A percentile compares a stretch with the other conserved stretches of the same genome.
Evolutionary conservation across 2,797 vertebrate genomes (phyloP).

Genomic region (Gymnoscopelus braueri): DNA sequence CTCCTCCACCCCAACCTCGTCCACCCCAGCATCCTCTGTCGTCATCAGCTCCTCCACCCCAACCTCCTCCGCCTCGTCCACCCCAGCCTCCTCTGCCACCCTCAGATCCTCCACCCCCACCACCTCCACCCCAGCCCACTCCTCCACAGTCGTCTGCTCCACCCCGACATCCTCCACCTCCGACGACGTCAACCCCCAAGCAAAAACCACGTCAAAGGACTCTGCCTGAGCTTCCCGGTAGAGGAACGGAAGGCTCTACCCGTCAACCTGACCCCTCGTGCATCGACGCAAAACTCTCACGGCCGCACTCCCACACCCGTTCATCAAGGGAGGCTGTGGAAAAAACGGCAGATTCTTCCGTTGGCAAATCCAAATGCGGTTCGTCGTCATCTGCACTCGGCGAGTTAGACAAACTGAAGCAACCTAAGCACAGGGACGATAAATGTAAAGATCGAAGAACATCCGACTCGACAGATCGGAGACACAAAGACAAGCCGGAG

Average conservation of each 20-base stretch:
- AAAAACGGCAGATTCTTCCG: conserved; percentile 28
- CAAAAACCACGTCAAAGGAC: conserved; percentile 7
- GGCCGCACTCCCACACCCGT: conserved; percentile 19
- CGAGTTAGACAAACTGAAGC: background rate
- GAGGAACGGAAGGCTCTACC: conserved; percentile 27
- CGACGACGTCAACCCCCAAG: conserved; percentile 3
- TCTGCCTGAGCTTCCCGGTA: conserved; percentile 27
- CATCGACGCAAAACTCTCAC: conserved; percentile 15
- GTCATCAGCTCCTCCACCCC: conserved; percentile 21
- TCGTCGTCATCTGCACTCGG: conserved; percentile 10
- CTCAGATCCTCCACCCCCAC: conserved; percentile 10
- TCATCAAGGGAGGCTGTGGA: conserved; percentile 37
- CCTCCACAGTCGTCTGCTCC: too few species aligned
- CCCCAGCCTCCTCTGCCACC: background rate
- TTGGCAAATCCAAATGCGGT: conserved; percentile 18
- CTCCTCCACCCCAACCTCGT: conserved; percentile 13
- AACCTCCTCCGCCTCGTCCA: background rate
- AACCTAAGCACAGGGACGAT: conserved; percentile 51
- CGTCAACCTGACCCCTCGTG: conserved; percentile 5
- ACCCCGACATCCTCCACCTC: background rate
- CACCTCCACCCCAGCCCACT: conserved; percentile 14
- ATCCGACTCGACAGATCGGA: conserved; percentile 47
- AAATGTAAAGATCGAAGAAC: conserved; percentile 59
- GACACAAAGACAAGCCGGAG: conserved; percentile 14
- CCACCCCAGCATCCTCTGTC: background rate